phyloP scores from a whole-genome alignment of 2,113 vertebrate genomes.

The Microcebus ravelobensis region DNA sequence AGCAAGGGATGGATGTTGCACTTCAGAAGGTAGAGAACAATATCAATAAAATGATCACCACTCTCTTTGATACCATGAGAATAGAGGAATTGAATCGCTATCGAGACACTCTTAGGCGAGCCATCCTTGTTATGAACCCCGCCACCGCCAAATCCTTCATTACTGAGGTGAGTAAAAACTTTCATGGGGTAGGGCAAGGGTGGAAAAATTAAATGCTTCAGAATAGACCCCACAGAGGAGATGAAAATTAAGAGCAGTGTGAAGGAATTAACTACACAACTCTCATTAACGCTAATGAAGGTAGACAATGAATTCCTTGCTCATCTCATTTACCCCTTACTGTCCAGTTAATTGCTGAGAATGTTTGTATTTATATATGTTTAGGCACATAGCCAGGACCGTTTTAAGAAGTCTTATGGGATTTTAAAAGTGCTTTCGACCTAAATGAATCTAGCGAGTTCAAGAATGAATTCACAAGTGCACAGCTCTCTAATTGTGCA shows the following conservation, averaged over 20 bases:
- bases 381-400: not conserved
- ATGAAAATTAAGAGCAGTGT: conserved; percentile 5
- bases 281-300: conserved; percentile 56
- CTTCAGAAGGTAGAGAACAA: conserved; percentile 99
- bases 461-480: not conserved
- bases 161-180: conserved; percentile 90
- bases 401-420: conserved; percentile 23
- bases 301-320: not conserved
- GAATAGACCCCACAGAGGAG: not conserved
- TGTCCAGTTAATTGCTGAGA: conserved; percentile 46
- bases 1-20: conserved; percentile 99
- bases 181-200: not conserved
- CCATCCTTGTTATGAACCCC: conserved; percentile 97
- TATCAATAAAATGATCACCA: conserved; percentile 99
- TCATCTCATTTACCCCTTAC: conserved; percentile 6
- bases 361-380: conserved; percentile 32
- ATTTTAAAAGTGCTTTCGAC: conserved; percentile 5
- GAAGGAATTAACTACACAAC: not conserved
- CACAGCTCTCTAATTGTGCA: not conserved
- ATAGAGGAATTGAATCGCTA: conserved; percentile 98
- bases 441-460: not conserved
- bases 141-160: conserved; percentile 97
- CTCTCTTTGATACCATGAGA: conserved; percentile 96
- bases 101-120: conserved; percentile 94
- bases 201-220: not conserved